phyloP scores from a whole-genome alignment of 2,888 invertebrate genomes.

The Ecdyonurus torrentis region DNA sequence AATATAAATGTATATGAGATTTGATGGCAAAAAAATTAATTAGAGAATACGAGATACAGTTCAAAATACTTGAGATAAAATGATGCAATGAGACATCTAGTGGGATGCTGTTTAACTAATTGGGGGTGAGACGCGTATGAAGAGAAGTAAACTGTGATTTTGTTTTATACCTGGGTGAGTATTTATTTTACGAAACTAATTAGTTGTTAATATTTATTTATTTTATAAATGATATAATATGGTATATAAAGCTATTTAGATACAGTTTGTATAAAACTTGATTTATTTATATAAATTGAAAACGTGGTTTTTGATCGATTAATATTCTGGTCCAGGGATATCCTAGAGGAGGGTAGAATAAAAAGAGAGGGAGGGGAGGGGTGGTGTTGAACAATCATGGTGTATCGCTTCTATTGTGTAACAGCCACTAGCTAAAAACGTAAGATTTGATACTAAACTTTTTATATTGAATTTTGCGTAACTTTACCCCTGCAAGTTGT shows the following conservation, averaged over 20 bases:
- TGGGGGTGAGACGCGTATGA: background rate
- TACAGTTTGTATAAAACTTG: background rate
- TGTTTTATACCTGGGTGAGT: background rate
- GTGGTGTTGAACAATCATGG: background rate
- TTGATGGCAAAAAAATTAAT: background rate
- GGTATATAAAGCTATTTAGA: background rate
- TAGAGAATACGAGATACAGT: too few relatives aligned
- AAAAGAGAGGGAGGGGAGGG: too few relatives aligned
- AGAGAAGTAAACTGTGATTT: background rate
- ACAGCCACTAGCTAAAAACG: too few relatives aligned
- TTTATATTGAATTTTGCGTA: background rate
- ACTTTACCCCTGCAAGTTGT: background rate
- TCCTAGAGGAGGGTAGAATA: too few relatives aligned
- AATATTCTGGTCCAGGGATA: background rate
- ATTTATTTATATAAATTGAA: background rate
- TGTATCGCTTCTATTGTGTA: background rate
- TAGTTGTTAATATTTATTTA: background rate
- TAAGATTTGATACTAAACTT: background rate
- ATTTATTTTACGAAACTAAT: background rate
- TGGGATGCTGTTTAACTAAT: background rate
- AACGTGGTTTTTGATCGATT: background rate
- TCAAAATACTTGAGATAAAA: background rate
- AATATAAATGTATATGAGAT: too few relatives aligned
- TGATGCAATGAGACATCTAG: background rate
- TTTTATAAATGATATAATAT: background rate